phyloP scores from a whole-genome alignment of 2,797 vertebrate species.

The Emydoidea blandingii region DNA sequence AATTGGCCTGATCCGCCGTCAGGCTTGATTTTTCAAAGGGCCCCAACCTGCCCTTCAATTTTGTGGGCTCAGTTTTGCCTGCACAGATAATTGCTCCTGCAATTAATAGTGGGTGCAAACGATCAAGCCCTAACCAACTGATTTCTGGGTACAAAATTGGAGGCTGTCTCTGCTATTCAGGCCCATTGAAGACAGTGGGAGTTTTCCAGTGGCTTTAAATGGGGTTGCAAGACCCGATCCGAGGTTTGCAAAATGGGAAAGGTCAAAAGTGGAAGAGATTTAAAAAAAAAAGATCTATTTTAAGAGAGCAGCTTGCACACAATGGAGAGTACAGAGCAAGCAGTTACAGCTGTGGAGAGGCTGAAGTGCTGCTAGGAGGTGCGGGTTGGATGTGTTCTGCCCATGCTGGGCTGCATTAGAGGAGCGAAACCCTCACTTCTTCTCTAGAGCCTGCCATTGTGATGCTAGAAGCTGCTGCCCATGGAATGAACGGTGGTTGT shows the following conservation, averaged over 20 bases:
- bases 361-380: neutral
- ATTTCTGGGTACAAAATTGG: neutral
- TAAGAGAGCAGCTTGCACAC: neutral
- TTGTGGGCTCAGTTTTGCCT: neutral
- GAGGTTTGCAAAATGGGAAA: neutral
- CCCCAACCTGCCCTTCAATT: neutral
- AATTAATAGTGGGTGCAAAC: rapidly evolving
- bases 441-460: neutral
- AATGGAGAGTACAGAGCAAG: neutral
- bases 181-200: neutral
- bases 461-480: neutral
- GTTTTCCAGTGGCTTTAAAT: neutral
- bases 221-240: neutral
- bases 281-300: neutral
- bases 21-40: neutral
- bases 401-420: neutral
- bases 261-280: neutral
- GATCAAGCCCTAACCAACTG: rapidly evolving
- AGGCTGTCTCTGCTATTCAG: neutral
- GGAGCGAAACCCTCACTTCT: neutral
- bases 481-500: neutral
- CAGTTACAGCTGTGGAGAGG: neutral
- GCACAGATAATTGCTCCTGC: neutral
- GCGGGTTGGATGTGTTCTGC: neutral
- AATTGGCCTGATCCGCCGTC: rapidly evolving